A percentile compares a stretch with the other conserved stretches of the same genome.
Conservation (phyloP, 1,140 invertebrate genomes). For the Orussus abietinus region DNA sequence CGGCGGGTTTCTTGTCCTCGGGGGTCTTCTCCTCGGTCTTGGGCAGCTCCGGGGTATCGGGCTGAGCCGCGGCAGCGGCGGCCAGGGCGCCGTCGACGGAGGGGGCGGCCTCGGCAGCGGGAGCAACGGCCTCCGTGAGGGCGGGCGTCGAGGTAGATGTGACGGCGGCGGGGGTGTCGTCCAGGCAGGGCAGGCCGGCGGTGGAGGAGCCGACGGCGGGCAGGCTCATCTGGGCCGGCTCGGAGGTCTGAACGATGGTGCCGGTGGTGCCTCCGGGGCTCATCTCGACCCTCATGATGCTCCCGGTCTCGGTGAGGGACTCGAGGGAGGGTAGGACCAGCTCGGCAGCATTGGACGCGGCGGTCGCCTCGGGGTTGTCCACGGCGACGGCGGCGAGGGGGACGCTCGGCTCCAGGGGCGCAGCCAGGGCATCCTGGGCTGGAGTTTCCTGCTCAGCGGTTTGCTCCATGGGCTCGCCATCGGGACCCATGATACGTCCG, state of each 20-base stretch:
- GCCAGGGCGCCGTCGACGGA: constrained; percentile 6
- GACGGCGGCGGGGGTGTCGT: constrained; percentile 30
- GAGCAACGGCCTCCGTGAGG: constrained; percentile 16
- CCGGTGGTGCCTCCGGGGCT: constrained; percentile 64
- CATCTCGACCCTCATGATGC: constrained; percentile 65
- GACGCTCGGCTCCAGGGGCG: too few relatives aligned
- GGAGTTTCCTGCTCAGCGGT: constrained; percentile 26
- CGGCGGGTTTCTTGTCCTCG: constrained; percentile 31
- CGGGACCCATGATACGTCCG: constrained; percentile 65
- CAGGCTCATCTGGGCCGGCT: constrained; percentile 31
- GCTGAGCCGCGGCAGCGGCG: too few relatives aligned
- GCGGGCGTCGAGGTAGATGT: constrained; percentile 3
- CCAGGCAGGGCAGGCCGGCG: constrained; percentile 48
- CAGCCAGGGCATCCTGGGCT: too few relatives aligned
- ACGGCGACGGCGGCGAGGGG: constrained; percentile 13
- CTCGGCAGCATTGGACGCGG: constrained; percentile 22
- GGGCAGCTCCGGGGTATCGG: too few relatives aligned
- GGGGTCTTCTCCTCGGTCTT: constrained; percentile 27
- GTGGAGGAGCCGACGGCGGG: constrained; percentile 46
- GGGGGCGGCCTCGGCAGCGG: constrained; percentile 13
- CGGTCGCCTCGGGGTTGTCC: constrained; percentile 13
- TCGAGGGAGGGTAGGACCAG: constrained; percentile 44
- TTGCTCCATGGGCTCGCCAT: constrained; percentile 61
- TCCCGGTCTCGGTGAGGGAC: constrained; percentile 58
- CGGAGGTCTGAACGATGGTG: constrained; percentile 53